Conservation (phyloP, 2,888 invertebrate genomes). For the Cantharis flavilabris region DNA sequence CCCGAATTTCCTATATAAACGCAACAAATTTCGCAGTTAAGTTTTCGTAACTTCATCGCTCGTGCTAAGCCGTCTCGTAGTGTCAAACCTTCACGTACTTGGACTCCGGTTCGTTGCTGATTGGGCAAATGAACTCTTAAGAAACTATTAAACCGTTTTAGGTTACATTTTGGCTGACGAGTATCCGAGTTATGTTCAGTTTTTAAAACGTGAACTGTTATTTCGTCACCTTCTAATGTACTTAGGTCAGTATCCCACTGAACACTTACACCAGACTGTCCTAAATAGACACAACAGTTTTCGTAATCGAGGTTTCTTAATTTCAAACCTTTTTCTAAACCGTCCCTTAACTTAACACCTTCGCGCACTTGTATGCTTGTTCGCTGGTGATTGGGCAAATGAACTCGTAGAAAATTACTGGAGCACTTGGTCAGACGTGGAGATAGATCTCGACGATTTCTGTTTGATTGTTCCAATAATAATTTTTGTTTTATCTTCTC, state of each 20-base stretch:
- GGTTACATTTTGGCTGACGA: conserved; percentile 37
- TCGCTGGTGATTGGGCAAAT: conserved; percentile 92
- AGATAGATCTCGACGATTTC: conserved; percentile 51
- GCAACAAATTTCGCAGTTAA: conserved; percentile 90
- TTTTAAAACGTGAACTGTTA: conserved; percentile 58
- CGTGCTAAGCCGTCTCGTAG: conserved; percentile 88
- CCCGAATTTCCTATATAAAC: conserved; percentile 71
- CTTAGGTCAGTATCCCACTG: conserved; percentile 94
- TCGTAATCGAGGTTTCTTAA: conserved; percentile 87
- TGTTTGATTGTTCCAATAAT: conserved; percentile 72
- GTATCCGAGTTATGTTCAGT: conserved; percentile 33
- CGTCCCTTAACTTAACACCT: conserved; percentile 84
- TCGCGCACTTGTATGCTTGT: conserved; percentile 85
- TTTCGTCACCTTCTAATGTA: conserved; percentile 62
- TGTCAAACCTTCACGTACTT: conserved; percentile 80
- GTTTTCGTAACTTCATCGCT: conserved; percentile 86
- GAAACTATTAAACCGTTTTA: conserved; percentile 68
- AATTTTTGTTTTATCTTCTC: conserved; percentile 80
- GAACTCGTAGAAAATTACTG: conserved; percentile 83
- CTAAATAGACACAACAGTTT: conserved; percentile 84
- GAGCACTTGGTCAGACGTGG: conserved; percentile 50
- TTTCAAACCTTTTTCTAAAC: conserved; percentile 89
- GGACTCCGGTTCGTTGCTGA: conserved; percentile 91
- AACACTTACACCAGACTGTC: conserved; percentile 68
- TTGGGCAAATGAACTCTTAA: conserved; percentile 91